A percentile compares a stretch with the other conserved stretches of the same genome.
Evolutionary conservation across 2,797 vertebrate species (phyloP).

Genomic region (Mus caroli): DNA sequence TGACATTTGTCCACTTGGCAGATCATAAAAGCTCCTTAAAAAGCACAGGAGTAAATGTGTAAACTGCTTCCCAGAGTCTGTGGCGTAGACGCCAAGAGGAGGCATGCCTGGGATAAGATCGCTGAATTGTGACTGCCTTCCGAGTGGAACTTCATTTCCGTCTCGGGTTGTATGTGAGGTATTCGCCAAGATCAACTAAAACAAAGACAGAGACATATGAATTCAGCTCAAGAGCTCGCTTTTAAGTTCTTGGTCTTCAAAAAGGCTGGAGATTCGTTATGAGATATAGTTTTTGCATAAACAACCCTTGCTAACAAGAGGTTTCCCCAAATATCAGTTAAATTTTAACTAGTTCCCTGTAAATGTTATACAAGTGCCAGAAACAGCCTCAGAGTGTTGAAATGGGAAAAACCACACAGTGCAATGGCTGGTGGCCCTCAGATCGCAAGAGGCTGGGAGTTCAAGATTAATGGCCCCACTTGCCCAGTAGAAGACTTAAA

Average conservation of each 20-base stretch:
- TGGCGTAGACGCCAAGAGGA: constrained; percentile 75
- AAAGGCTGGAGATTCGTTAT: constrained; percentile 75
- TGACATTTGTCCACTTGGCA: constrained; percentile 86
- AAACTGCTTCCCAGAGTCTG: constrained; percentile 83
- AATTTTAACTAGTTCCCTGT: constrained; percentile 76
- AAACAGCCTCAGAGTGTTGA: constrained; percentile 43
- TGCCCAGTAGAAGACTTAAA: constrained; percentile 27
- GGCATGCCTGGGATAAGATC: constrained; percentile 78
- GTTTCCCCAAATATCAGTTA: constrained; percentile 76
- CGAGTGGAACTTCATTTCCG: constrained; percentile 75
- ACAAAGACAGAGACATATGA: constrained; percentile 79
- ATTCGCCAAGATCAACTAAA: constrained; percentile 82
- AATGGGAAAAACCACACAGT: constrained; percentile 12
- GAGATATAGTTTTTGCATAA: constrained; percentile 77
- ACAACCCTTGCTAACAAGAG: constrained; percentile 73
- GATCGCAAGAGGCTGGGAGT: not conserved
- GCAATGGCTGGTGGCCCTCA: not conserved
- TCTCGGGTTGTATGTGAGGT: constrained; percentile 75
- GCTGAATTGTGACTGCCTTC: constrained; percentile 78
- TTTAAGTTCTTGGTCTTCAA: constrained; percentile 79
- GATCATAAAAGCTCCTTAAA: constrained; percentile 83
- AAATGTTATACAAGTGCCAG: constrained; percentile 64
- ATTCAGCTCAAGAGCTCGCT: constrained; percentile 69
- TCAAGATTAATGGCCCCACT: constrained; percentile 21
- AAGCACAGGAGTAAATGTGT: constrained; percentile 82